Evolutionary conservation across 1,140 invertebrate species (phyloP).

Genomic region (Magallana gigas): DNA sequence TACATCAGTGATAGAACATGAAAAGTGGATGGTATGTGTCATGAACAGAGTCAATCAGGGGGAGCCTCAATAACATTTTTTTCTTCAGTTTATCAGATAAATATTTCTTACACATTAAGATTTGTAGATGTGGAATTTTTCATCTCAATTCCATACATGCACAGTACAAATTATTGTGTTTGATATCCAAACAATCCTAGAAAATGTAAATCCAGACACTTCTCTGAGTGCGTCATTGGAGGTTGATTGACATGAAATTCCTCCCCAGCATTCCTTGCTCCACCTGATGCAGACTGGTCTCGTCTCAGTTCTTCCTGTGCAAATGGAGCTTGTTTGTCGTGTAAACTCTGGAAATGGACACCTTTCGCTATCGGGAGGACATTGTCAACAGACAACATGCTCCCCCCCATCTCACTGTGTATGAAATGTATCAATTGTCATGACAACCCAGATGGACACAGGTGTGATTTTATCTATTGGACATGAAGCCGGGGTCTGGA

Average conservation of each 20-base stretch:
- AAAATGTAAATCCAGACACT: too few species aligned
- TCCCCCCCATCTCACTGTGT: not conserved
- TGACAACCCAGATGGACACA: conserved; percentile 32
- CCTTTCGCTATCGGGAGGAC: not conserved
- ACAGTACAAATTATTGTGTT: too few species aligned
- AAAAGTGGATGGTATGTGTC: not conserved
- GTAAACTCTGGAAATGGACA: conserved; percentile 16
- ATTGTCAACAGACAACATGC: conserved; percentile 7
- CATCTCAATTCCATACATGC: too few species aligned
- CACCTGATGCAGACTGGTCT: not conserved
- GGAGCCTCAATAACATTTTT: not conserved
- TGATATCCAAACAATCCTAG: too few species aligned
- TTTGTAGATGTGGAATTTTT: too few species aligned
- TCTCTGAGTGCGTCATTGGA: too few species aligned
- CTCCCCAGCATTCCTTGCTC: not conserved
- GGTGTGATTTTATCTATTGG: conserved; percentile 9
- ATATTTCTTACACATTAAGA: too few species aligned
- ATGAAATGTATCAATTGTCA: conserved; percentile 33
- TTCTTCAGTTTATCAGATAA: not conserved
- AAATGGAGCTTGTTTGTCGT: not conserved
- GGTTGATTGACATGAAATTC: not conserved
- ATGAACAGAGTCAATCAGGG: not conserved
- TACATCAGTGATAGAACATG: not conserved
- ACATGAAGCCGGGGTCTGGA: not conserved
- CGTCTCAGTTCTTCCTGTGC: not conserved